Base-by-base conservation (phyloP, 2,113 vertebrate species). In the Alethe castanea region DNA sequence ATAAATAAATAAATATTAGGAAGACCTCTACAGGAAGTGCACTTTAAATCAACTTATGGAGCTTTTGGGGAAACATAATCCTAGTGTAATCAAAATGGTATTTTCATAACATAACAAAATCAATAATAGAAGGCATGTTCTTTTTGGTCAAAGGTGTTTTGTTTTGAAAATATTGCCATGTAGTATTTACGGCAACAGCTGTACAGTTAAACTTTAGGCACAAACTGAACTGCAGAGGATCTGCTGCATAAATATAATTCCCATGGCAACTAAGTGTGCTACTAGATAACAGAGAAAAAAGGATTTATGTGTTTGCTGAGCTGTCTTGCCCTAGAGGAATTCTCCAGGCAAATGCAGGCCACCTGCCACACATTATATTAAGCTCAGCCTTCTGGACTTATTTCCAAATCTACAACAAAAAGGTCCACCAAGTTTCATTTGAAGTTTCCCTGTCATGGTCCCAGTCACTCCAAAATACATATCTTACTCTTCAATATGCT, bases 241-340 rank as follows among this genome's bases (percentile, higher is more conserved):
- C 97, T 97, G 95, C 97, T 98, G 98, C 98, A 98, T 98, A 98
- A 98, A 98, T 98, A 98, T 98, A 98, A 98, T 98, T 98, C 98
- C 98, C 98, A 98, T 98, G 98, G 98, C 98, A 98, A 98, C 98
- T 98, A 98, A 98, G 98, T 98, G 97, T 97, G 97, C 97, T 98
- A 98, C 98, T 98, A 98, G 98, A 98, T 98, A 98, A 98, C 98
- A 98, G 97, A 98, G 97, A 98, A 98, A 97, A 98, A 98, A 98
- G 97, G 98, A 98, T 98, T 98, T 98, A 98, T 98, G 98, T 98
- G 97, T 98, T 98, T 99, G 98, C 98, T 98, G 98, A 98, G 98
- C 98, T 98, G 98, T 98, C 98, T 98, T 98, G 98, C 98, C 98
- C 98, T 98, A 97, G 97, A 98, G 98, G 98, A 98, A 98, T 98